Conservation (phyloP, 2,888 invertebrate genomes). For the Erebia palarica region DNA sequence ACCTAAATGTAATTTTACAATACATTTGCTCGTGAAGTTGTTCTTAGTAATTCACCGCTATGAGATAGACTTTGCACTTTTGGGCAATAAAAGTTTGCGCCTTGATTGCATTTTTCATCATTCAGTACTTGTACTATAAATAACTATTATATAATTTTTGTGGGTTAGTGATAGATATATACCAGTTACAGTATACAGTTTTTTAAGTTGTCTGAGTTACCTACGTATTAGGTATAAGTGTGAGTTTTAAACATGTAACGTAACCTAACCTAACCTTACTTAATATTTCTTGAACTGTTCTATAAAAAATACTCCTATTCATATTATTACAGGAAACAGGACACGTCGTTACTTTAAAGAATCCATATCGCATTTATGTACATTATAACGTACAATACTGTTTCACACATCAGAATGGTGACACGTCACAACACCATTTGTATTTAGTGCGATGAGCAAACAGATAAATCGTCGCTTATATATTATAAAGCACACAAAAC, state of each 20-base stretch:
- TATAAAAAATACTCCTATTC: neutral
- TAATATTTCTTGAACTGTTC: neutral
- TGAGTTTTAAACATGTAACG: too few species aligned
- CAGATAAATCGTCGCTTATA: slow-evolving; percentile 28
- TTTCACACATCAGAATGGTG: slow-evolving; percentile 13
- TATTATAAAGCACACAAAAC: slow-evolving; percentile 27
- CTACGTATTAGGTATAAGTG: too few species aligned
- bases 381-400: neutral
- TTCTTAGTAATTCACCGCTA: too few species aligned
- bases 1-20: neutral
- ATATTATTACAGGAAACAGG: neutral
- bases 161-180: too few species aligned
- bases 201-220: too few species aligned
- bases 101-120: too few species aligned
- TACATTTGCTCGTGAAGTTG: too few species aligned
- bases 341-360: neutral
- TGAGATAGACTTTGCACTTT: too few species aligned
- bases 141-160: too few species aligned
- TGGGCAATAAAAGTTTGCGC: too few species aligned
- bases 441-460: slow-evolving; percentile 2
- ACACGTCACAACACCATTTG: slow-evolving; percentile 17
- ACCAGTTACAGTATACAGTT: too few species aligned
- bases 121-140: too few species aligned
- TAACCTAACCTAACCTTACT: neutral
- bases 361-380: neutral